These are phyloP conservation scores for Hirtodrosophila histrioides DNA, from an alignment of 2,888 invertebrate genomes.

Conservation along the genomic window DNA sequence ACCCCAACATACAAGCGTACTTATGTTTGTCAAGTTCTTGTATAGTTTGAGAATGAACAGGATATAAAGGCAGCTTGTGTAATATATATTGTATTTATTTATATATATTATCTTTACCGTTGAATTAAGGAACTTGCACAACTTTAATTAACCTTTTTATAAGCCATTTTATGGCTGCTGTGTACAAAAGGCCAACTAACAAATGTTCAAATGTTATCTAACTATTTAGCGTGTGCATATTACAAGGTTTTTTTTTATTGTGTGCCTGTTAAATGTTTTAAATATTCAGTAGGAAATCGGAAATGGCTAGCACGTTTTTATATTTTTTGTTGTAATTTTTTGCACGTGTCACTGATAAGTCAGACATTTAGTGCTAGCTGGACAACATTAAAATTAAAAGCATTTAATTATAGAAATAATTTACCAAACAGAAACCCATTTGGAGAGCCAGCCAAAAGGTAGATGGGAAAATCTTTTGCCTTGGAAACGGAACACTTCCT, in stretches of 20 bases:
- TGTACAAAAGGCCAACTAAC: not conserved
- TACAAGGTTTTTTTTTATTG: not conserved
- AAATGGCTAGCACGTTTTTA: slow-evolving; percentile 8
- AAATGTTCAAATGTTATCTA: slow-evolving; percentile 1
- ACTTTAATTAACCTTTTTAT: too few species aligned
- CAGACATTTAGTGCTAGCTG: slow-evolving; percentile 42
- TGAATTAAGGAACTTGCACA: too few species aligned
- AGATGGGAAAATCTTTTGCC: slow-evolving; percentile 28
- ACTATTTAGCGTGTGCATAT: slow-evolving; percentile 10
- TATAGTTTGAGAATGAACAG: too few species aligned
- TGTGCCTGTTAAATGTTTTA: slow-evolving; percentile 15
- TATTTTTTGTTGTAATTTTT: slow-evolving; percentile 9
- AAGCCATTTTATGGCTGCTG: too few species aligned
- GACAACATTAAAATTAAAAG: slow-evolving; percentile 67
- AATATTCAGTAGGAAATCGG: slow-evolving; percentile 7
- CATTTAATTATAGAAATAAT: slow-evolving; percentile 76
- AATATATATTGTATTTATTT: too few species aligned
- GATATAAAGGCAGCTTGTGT: too few species aligned
- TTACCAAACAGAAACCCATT: slow-evolving; percentile 53
- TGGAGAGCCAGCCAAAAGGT: slow-evolving; percentile 23
- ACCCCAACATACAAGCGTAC: too few species aligned
- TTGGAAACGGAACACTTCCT: slow-evolving; percentile 48
- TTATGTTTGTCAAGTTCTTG: too few species aligned
- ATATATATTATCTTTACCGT: too few species aligned
- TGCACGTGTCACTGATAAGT: slow-evolving; percentile 40